These are phyloP conservation scores for Conomelus anceps DNA, from an alignment of 2,888 invertebrate genomes.

Conservation along the genomic window DNA sequence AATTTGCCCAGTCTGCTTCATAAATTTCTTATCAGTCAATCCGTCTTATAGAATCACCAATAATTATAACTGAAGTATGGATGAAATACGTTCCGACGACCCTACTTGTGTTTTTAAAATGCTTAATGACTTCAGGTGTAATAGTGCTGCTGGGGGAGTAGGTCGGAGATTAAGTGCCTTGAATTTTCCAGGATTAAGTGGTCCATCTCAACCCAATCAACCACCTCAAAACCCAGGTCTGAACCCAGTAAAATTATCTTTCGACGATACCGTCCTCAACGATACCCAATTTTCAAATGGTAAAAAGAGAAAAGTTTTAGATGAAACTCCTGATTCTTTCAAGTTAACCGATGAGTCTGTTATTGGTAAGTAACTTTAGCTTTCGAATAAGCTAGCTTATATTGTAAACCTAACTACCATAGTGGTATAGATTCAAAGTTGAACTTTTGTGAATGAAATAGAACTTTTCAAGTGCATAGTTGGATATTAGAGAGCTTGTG, in stretches of 20 bases:
- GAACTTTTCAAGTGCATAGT: too few relatives aligned
- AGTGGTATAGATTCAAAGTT: too few relatives aligned
- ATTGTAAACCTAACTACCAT: too few relatives aligned
- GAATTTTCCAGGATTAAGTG: conserved; percentile 17
- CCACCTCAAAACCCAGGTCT: conserved; percentile 12
- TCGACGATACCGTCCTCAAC: conserved; percentile 28
- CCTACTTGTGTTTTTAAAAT: conserved; percentile 41
- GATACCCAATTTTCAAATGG: neutral
- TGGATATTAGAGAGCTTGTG: too few relatives aligned
- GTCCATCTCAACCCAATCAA: neutral
- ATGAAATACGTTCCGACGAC: conserved; percentile 33
- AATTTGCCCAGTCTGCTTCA: neutral
- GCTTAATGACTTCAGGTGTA: conserved; percentile 40
- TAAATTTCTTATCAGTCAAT: too few relatives aligned
- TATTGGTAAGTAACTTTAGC: conserved; percentile 17
- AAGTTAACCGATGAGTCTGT: conserved; percentile 20
- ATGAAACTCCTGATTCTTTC: conserved; percentile 16
- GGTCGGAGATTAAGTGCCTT: conserved; percentile 16
- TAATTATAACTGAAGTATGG: neutral
- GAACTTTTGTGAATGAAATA: too few relatives aligned
- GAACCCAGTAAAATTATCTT: conserved; percentile 26
- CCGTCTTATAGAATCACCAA: neutral
- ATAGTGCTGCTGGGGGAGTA: conserved; percentile 28
- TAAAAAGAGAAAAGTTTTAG: neutral
- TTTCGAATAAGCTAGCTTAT: too few relatives aligned